Evolutionary conservation across 2,113 vertebrate species (phyloP).

Genomic region (Semnopithecus entellus): DNA sequence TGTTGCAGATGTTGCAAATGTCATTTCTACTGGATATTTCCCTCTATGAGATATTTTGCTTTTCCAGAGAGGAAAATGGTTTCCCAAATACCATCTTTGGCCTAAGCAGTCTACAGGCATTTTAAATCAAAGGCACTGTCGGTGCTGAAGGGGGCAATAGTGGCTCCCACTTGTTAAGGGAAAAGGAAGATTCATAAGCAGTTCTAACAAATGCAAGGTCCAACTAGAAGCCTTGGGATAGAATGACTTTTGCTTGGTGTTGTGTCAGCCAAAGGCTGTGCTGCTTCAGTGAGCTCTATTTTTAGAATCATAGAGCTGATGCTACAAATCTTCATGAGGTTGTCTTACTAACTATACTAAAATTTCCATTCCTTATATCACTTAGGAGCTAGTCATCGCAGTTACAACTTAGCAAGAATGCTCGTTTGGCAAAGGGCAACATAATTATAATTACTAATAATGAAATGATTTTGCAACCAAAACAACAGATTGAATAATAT

Average conservation of each 20-base stretch:
- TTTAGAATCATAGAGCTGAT: constrained; percentile 56
- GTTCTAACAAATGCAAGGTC: constrained; percentile 11
- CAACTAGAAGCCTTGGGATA: neutral
- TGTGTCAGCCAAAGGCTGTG: constrained; percentile 41
- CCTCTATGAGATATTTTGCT: neutral
- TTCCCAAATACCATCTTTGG: neutral
- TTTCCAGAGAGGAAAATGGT: neutral
- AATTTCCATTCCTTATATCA: neutral
- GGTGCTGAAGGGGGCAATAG: neutral
- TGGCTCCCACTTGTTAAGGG: neutral
- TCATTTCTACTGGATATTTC: neutral
- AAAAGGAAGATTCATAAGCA: neutral
- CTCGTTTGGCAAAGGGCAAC: constrained; percentile 43
- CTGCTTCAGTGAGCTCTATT: constrained; percentile 61
- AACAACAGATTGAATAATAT: neutral
- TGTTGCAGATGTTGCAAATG: constrained; percentile 5
- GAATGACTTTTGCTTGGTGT: constrained; percentile 39
- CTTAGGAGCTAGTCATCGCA: constrained; percentile 18
- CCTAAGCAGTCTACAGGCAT: neutral
- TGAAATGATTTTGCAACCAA: constrained; percentile 12
- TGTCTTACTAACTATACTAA: constrained; percentile 50
- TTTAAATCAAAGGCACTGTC: constrained; percentile 1
- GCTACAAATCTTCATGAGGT: constrained; percentile 49
- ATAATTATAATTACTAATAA: constrained; percentile 12
- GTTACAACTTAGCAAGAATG: constrained; percentile 27